Evolutionary conservation across 2,888 invertebrate genomes (phyloP), one percentile per base, ranked within the genome.

Genomic region (Hyposoter dolosus): DNA sequence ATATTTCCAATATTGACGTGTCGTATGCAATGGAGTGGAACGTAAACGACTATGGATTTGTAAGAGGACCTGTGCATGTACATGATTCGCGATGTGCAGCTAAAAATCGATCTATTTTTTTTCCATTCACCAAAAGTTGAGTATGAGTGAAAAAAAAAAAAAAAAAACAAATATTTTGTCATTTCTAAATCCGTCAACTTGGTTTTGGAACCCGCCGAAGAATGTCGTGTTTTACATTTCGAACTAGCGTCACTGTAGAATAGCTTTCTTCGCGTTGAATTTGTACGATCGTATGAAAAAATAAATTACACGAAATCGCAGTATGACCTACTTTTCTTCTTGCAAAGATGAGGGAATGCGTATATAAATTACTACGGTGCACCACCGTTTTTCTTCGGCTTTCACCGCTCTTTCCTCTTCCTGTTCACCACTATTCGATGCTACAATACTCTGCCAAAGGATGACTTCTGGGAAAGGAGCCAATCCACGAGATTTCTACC

Each of bases 1-100:
- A 82, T 65, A 83, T 75, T 87, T 88, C 72, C 82, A 82, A 88
- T 87, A 88, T 88, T 79, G 85, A 87, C 81, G 84, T 82, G 87
- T 79, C 85, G 78, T 78, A 65, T 77, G 87, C 82, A 81, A 84
- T 84, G 79, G 72, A 71, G 77, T 71, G 82, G 80, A 85, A 82
- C 84, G 72, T 76, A 84, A 85, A 75, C 69, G 69, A 83, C 69
- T 71, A 47, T 68, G 69, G 63, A 40, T 45, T 40, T 50, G 63
- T 28, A 40, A 23, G 47, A 17, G 35, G 35, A 28, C 40, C n/a
- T 66, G 19, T 28, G 28, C 40, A 53, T 19, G 28, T 71, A 32
- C 6, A 35, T 47, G 15, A n/a, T 28, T 45, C 15, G 17, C 17
- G 45, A 15, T 43, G 40, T 40, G 32, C 19, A 15, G 40, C 40